Evolutionary conservation across 1,140 invertebrate species (phyloP), one percentile per base, ranked within the genome.

Genomic region (Sycobia sp.): DNA sequence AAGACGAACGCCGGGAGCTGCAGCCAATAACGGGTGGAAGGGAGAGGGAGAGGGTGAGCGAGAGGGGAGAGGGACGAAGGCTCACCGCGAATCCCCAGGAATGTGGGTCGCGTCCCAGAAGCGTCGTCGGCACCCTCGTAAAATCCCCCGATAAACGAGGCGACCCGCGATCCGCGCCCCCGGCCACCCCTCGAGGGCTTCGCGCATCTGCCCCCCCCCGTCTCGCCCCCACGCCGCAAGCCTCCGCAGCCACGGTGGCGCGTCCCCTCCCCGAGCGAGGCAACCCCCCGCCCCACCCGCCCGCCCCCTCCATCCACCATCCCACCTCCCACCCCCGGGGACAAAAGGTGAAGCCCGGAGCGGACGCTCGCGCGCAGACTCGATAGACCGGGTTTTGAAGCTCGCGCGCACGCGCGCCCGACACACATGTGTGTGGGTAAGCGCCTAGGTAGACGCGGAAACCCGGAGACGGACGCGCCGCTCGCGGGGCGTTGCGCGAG

Each of bases 101-200:
- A 72, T 72, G 71, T 72, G 63, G 69, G 71, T 72, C 71, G 71
- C 67, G 69, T 66, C 69, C 71, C 66, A 71, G 69, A 72, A 72
- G 69, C 69, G n/a, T n/a, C n/a, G 67, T 69, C 67, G 63, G 67
- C 67, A 69, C 69, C 69, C 71, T 69, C 71, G 62, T 71, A 68
- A 72, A 71, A 72, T 69, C 55, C 66, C n/a, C 68, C 69, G 68
- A 72, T 72, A 67, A 69, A 72, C 62, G 71, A 68, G 60, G 62
- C 60, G 55, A 50, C 55, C 54, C 55, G 23, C 29, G n/a, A n/a
- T n/a, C n/a, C n/a, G n/a, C n/a, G n/a, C n/a, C n/a, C 18, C 9
- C 27, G 27, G 38, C 36, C 13, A 27, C 43, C n/a, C 46, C 39
- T 34, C 36, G 1, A 32, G 32, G 13, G 29, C 10, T 46, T 55